Base-by-base conservation (phyloP, 2,888 invertebrate species). In the Nowickia ferox region DNA sequence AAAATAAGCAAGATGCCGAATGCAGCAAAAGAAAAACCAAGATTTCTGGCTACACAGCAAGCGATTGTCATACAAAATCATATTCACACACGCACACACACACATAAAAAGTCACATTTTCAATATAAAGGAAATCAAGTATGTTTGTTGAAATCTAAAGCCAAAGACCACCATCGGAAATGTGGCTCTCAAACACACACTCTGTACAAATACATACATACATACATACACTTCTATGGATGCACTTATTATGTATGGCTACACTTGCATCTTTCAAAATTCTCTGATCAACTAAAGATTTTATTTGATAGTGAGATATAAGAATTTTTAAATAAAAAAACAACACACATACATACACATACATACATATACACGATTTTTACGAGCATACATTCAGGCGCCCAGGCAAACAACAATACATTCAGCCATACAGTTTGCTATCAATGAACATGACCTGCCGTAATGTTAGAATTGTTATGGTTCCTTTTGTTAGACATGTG, bases 391-490 rank as follows among this genome's bases (percentile, higher is more conserved):
- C 42, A 42, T 13, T 6, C 19, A 59, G 38, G 17, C 42, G 57
- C 38, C 6, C 59, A 40, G 17, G 63, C 63, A 46, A 51, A 40
- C 9, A 76, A n/a, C 40, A 42, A 51, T 1, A 22, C 22, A 65
- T 10, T 22, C 30, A 9, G 22, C 46, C 61, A 51, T 48, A 69
- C 38, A 68, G 66, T 79, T 79, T 68, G 79, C 68, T 81, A 82
- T 83, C 85, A 84, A 84, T 84, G 79, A 80, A 84, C 86, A 86
- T 86, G 86, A 86, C 86, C 86, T 86, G 80, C 79, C 83, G 66
- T 76, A 83, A 79, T 48, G 61, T 86, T 48, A 66, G 66, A 80
- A 74, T 79, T 59, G 53, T 83, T 83, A 46, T 55, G 4, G 42
- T 77, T 77, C 46, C 57, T 30, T 42, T 82, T 76, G 69, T 76